Base-by-base conservation (phyloP, 2,888 invertebrate genomes). In the Catotricha subobsoleta region DNA sequence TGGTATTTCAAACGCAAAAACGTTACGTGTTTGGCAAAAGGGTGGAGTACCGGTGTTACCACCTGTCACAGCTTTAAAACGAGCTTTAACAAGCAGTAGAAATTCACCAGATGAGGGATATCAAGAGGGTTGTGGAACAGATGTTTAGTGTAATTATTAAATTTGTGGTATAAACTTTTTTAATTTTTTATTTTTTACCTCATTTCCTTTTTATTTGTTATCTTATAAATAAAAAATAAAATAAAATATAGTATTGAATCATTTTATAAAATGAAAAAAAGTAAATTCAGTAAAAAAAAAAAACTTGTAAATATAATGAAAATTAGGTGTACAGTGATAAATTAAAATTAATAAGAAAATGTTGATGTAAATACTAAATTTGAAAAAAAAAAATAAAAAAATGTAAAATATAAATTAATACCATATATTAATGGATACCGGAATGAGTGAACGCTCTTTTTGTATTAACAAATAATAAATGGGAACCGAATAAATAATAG, bases 71-170 rank as follows among this genome's bases (percentile, higher is more conserved):
- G 82, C 83, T 48, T 70, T 84, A 48, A 87, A 87, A 62, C 75
- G 86, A 48, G 86, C 80, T 45, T 72, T 86, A 48, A 79, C 78
- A 51, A 80, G 78, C 61, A 81, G 76, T 53, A 75, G 87, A 56
- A 86, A 83, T 59, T 81, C 87, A 19, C 80, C 84, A 31, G 90
- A 90, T 56, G 88, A 90, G 62, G 84, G 86, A 46, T 88, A 87
- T 60, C 87, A 87, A 62, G 88, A 88, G 66, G 88, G 88, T 54
- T 84, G 86, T 64, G 87, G 87, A 50, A 88, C 88, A 50, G 87
- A 88, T 64, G 88, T 88, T 61, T 87, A 80, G 47, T 49, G 27
- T 42, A 29, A 43, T 36, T 40, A 6, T 21, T 28, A n/a, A n/a
- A n/a, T 7, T 12, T 28, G 6, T 28, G 28, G 9, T 7, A 9